A percentile compares a stretch with the other conserved stretches of the same genome.
phyloP scores from a whole-genome alignment of 2,113 vertebrate genomes.

The Phrynosoma blainvillii region DNA sequence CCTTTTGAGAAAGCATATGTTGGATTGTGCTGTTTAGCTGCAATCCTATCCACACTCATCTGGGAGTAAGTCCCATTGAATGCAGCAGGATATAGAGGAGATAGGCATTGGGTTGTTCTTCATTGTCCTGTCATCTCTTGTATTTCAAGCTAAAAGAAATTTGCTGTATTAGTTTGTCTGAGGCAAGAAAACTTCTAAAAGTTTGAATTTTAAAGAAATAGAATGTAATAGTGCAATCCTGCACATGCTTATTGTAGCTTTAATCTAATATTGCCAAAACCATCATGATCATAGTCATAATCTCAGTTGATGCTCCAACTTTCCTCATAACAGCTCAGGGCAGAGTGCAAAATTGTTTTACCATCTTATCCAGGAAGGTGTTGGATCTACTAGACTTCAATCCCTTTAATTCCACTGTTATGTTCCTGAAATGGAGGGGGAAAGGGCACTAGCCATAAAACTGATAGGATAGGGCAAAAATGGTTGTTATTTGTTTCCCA shows the following conservation, averaged over 20 bases:
- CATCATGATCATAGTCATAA: not conserved
- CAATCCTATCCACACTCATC: too few species aligned
- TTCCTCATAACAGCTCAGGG: too few species aligned
- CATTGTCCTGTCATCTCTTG: constrained; percentile 47
- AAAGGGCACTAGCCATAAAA: not conserved
- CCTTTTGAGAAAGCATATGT: too few species aligned
- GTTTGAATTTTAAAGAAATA: constrained; percentile 61
- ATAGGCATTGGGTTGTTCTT: not conserved
- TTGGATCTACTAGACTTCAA: too few species aligned
- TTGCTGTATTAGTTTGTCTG: constrained; percentile 59
- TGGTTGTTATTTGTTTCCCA: too few species aligned
- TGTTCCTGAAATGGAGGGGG: not conserved
- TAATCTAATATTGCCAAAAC: constrained; percentile 38
- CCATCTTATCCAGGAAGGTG: not conserved
- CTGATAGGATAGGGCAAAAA: not conserved
- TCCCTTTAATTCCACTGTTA: too few species aligned
- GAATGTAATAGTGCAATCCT: constrained; percentile 33
- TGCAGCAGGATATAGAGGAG: not conserved
- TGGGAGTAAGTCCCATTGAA: not conserved
- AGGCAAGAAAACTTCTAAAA: constrained; percentile 57
- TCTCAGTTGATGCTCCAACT: too few species aligned
- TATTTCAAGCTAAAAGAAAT: constrained; percentile 67
- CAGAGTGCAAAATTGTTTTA: not conserved
- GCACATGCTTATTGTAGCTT: not conserved
- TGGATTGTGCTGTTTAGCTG: not conserved